Conservation (phyloP, 2,113 vertebrate genomes). For the Irena cyanogastra region DNA sequence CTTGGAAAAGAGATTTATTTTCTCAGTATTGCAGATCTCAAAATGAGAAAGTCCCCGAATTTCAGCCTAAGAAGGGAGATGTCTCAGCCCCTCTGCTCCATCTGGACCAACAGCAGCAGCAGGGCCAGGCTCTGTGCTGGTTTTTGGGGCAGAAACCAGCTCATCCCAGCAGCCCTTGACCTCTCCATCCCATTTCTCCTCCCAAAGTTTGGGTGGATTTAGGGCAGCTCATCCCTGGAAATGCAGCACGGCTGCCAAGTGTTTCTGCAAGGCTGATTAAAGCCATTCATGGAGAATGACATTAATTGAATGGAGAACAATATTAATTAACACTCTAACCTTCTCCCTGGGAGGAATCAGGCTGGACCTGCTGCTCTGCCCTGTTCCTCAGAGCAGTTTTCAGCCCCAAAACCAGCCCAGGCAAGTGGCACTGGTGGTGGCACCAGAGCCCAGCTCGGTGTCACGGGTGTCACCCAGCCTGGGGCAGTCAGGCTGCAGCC, state of each 20-base stretch:
- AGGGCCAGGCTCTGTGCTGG: not conserved
- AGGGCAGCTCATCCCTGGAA: not conserved
- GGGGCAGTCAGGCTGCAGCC: not conserved
- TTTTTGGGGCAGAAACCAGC: not conserved
- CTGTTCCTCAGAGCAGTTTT: accelerated
- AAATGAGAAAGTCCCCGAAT: not conserved
- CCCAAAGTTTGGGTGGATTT: not conserved
- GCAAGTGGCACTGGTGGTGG: not conserved
- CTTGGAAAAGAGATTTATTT: not conserved
- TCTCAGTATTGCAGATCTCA: not conserved
- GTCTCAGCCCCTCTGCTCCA: not conserved
- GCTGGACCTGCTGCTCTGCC: not conserved
- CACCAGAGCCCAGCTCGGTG: not conserved
- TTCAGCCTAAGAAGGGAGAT: not conserved
- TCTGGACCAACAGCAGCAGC: not conserved
- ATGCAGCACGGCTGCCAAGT: accelerated
- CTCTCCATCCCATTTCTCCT: not conserved
- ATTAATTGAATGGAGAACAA: not conserved
- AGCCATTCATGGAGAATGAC: not conserved
- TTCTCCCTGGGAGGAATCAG: not conserved
- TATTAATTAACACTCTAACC: not conserved
- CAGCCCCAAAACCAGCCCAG: not conserved
- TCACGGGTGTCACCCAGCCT: not conserved
- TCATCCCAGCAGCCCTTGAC: not conserved
- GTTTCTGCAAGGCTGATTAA: not conserved